Evolutionary conservation across 2,888 invertebrate species (phyloP).

Genomic region (Drosophila formosana): DNA sequence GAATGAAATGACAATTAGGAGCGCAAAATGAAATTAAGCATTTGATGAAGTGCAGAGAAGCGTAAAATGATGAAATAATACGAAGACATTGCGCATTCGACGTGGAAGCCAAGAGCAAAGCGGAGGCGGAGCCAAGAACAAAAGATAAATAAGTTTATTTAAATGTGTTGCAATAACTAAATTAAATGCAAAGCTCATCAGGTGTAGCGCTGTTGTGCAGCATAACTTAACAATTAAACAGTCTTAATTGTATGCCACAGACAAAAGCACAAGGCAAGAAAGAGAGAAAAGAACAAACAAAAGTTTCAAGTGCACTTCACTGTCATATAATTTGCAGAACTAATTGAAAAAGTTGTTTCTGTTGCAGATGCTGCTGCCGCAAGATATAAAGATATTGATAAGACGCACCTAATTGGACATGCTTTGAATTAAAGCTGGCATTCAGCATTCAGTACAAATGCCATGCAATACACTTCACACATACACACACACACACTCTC

Average conservation of each 20-base stretch:
- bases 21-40: constrained; percentile 63
- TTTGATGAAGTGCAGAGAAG: constrained; percentile 64
- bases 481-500: constrained; percentile 10
- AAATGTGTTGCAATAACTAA: constrained; percentile 39
- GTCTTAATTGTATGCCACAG: constrained; percentile 43
- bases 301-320: constrained; percentile 65
- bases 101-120: constrained; percentile 2
- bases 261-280: constrained; percentile 10
- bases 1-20: constrained; percentile 68
- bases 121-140: background rate
- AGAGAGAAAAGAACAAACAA: constrained; percentile 31
- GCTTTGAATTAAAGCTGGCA: constrained; percentile 30
- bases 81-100: constrained; percentile 43
- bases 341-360: constrained; percentile 73
- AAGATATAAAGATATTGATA: constrained; percentile 38
- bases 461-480: constrained; percentile 30
- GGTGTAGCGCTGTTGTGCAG: constrained; percentile 28
- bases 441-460: constrained; percentile 28
- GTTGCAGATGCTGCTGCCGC: constrained; percentile 49
- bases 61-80: constrained; percentile 75
- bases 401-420: constrained; percentile 29
- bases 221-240: constrained; percentile 55
- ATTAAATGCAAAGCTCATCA: constrained; percentile 58
- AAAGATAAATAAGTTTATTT: constrained; percentile 38
- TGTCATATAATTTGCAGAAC: constrained; percentile 65